These are phyloP conservation scores for Mallotus villosus DNA, from an alignment of 2,797 vertebrate species.

Conservation along the genomic window DNA sequence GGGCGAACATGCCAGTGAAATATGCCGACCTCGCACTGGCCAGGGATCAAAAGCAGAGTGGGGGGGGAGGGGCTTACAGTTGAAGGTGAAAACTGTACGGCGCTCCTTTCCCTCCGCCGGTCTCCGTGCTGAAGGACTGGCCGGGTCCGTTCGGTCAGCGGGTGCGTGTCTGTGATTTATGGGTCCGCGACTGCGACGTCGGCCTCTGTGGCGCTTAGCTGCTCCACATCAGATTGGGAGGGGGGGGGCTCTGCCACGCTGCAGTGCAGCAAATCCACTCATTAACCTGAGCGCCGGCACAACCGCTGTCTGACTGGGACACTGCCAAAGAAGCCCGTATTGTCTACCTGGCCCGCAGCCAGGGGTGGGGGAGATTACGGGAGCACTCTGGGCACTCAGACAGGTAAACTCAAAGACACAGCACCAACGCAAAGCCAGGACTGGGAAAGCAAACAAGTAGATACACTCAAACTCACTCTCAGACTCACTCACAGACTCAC, in stretches of 20 bases:
- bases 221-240: conserved; percentile 76
- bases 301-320: conserved; percentile 47
- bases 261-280: conserved; percentile 81
- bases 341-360: too few species aligned
- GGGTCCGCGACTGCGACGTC: conserved; percentile 71
- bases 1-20: conserved; percentile 24
- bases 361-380: neutral
- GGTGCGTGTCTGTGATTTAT: conserved; percentile 73
- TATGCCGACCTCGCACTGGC: conserved; percentile 6
- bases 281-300: conserved; percentile 71
- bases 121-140: neutral
- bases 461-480: neutral
- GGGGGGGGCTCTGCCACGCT: conserved; percentile 53
- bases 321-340: too few species aligned
- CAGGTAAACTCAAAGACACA: conserved; percentile 46
- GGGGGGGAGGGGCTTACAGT: conserved; percentile 39
- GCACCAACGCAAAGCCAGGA: conserved; percentile 19
- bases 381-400: conserved; percentile 42
- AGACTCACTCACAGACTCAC: conserved; percentile 17
- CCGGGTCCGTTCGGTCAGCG: conserved; percentile 13
- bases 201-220: conserved; percentile 72
- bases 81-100: conserved; percentile 8
- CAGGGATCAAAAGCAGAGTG: conserved; percentile 15
- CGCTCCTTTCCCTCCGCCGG: conserved; percentile 15
- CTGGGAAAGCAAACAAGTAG: neutral